These are phyloP conservation scores for Bufo bufo DNA, from an alignment of 2,113 vertebrate genomes.

Conservation along the genomic window DNA sequence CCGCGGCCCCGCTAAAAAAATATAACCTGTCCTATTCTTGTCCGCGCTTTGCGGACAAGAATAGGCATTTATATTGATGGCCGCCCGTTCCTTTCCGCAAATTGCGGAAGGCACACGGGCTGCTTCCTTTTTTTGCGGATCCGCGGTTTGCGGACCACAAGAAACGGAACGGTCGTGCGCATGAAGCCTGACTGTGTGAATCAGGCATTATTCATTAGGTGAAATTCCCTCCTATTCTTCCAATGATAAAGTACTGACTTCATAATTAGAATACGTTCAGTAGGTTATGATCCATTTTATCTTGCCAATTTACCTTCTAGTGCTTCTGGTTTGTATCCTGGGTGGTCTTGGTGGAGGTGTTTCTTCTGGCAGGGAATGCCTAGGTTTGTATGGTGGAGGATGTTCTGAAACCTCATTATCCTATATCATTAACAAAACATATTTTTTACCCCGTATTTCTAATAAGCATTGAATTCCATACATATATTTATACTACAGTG, in stretches of 20 bases:
- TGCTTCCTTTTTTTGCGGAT: no score
- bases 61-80: no score
- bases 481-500: no score
- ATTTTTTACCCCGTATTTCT: background rate
- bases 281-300: background rate
- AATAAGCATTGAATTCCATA: no score
- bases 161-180: no score
- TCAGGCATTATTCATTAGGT: no score
- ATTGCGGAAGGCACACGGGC: no score
- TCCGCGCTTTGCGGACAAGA: no score
- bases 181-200: no score
- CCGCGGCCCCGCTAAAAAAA: background rate
- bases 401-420: constrained; percentile 19
- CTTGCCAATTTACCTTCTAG: constrained; percentile 25
- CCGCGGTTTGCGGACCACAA: no score
- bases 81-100: no score
- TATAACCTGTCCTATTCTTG: no score
- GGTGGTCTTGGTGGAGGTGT: constrained; percentile 47
- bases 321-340: constrained; percentile 14
- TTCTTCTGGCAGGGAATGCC: constrained; percentile 21
- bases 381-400: background rate
- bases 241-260: background rate
- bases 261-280: background rate
- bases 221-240: background rate
- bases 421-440: constrained; percentile 2